phyloP scores from a whole-genome alignment of 1,140 invertebrate genomes.

The Pygmarrhopalites habei region DNA sequence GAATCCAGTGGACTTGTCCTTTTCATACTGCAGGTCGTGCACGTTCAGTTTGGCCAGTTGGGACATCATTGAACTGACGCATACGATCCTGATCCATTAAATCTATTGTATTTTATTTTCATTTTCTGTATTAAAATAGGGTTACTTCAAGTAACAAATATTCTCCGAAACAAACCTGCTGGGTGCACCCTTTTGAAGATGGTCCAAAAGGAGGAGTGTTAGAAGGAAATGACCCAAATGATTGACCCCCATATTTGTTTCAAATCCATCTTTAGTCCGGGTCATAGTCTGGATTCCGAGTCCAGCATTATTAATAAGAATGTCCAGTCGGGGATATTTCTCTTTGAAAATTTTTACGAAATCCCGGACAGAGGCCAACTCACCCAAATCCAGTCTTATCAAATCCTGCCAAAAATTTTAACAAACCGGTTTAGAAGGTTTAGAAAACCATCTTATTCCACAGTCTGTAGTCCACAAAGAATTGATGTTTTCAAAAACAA shows the following conservation, averaged over 20 bases:
- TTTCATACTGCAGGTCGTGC: slow-evolving; percentile 44
- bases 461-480: too few relatives aligned
- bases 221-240: slow-evolving; percentile 49
- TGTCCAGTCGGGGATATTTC: slow-evolving; percentile 55
- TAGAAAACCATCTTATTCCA: too few relatives aligned
- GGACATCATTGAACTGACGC: not conserved
- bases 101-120: not conserved
- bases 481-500: too few relatives aligned
- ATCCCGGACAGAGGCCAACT: slow-evolving; percentile 60
- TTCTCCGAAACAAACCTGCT: not conserved
- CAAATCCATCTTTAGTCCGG: slow-evolving; percentile 17
- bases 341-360: slow-evolving; percentile 59
- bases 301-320: slow-evolving; percentile 48
- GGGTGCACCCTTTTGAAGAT: slow-evolving; percentile 40
- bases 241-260: slow-evolving; percentile 46
- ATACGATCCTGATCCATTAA: slow-evolving; percentile 26
- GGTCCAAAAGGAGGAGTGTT: slow-evolving; percentile 47
- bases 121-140: not conserved
- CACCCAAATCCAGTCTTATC: slow-evolving; percentile 61
- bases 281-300: slow-evolving; percentile 53
- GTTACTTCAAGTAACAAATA: not conserved
- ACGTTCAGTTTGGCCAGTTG: slow-evolving; percentile 32
- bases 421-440: too few relatives aligned
- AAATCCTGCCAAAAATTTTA: slow-evolving; percentile 40
- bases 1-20: slow-evolving; percentile 20